Base-by-base conservation (phyloP, 2,888 invertebrate species). In the Suillia variegata region DNA sequence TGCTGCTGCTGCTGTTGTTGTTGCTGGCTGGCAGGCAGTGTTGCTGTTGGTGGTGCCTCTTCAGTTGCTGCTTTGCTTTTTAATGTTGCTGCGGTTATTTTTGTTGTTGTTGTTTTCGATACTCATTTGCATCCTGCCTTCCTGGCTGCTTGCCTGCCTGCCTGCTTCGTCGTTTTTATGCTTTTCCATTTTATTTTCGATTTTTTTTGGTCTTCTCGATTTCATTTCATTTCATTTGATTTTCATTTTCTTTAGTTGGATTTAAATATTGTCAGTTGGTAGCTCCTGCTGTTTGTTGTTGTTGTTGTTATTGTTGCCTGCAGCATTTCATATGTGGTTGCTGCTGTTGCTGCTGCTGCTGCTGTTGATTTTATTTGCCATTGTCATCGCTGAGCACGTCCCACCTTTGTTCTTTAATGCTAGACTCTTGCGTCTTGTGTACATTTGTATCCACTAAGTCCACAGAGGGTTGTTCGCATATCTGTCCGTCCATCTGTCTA, bases 51-150 rank as follows among this genome's bases (percentile, higher is more conserved):
- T 21, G 12, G 34, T 21, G 56, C 47, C 6, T 22, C 47, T 24
- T 50, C 24, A 22, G 50, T 50, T 50, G 21, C 26, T 26, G 10
- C n/a, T n/a, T 18, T 31, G 15, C 1, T 51, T 21, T 6, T 42
- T 42, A 5, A 20, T 2, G 6, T 20, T 20, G 48, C 26, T 50
- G 13, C 6, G 15, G 10, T 13, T 57, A 53, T 24, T 51, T 38
- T 48, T 56, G 59, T 51, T 62, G 54, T 52, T 48, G 48, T 22
- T 67, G 59, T 34, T 21, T 42, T 50, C 12, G 38, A 38, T 38
- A 38, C 50, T 51, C 50, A 51, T 51, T 51, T 51, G 50, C 24
- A 51, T 51, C 50, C 21, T 51, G 10, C 8, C 26, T 26, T n/a
- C 24, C 5, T n/a, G n/a, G n/a, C n/a, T n/a, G n/a, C n/a, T n/a